These are phyloP conservation scores for Drosophila santomea DNA, from an alignment of 1,140 invertebrate species.

Conservation along the genomic window DNA sequence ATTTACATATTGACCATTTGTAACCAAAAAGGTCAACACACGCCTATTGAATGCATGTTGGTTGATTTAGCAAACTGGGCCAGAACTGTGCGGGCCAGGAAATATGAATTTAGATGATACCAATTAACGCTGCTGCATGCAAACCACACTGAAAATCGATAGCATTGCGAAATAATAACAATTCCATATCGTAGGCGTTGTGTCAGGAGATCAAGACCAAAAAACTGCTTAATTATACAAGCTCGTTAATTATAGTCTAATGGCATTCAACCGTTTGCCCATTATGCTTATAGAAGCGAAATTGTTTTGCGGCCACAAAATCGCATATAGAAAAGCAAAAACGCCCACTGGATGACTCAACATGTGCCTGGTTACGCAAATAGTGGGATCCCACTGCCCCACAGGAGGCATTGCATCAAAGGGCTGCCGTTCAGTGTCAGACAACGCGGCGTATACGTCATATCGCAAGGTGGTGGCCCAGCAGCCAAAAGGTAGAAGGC, in stretches of 20 bases:
- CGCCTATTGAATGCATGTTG: constrained; percentile 3
- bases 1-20: constrained; percentile 45
- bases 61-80: constrained; percentile 31
- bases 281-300: constrained; percentile 49
- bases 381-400: constrained; percentile 58
- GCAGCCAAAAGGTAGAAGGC: constrained; percentile 42
- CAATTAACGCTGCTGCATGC: constrained; percentile 47
- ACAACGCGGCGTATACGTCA: constrained; percentile 69
- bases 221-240: constrained; percentile 62
- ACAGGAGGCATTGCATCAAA: constrained; percentile 71
- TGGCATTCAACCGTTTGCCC: constrained; percentile 40
- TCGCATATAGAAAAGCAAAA: constrained; percentile 15
- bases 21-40: constrained; percentile 36
- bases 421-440: constrained; percentile 55
- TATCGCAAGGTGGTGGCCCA: constrained; percentile 34
- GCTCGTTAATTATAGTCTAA: constrained; percentile 69
- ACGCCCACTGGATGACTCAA: constrained; percentile 59
- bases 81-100: constrained; percentile 59
- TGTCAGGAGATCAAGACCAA: constrained; percentile 7
- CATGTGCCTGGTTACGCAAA: constrained; percentile 77
- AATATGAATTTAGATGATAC: constrained; percentile 66
- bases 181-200: constrained; percentile 27
- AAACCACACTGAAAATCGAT: constrained; percentile 64
- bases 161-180: constrained; percentile 50
- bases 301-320: constrained; percentile 52